These are phyloP conservation scores for Spinus olivaceus DNA, from an alignment of 2,797 vertebrate species.

Conservation along the genomic window DNA sequence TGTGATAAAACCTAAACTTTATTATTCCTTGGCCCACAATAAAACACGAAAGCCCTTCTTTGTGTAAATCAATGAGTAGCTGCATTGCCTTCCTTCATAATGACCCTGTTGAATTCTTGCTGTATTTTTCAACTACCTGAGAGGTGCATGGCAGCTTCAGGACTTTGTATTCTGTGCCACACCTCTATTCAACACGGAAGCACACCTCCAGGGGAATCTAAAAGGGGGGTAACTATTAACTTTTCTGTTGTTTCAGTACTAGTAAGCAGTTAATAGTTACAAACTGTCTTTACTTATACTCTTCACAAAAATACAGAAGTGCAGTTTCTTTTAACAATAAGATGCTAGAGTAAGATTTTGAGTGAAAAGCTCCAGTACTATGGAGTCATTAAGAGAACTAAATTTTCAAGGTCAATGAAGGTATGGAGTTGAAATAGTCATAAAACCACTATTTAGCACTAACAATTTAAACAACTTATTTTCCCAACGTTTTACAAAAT, in stretches of 20 bases:
- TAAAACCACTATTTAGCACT: background rate
- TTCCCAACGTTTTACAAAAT: background rate
- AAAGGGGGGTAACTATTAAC: background rate
- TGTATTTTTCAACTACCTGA: background rate
- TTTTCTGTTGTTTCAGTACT: background rate
- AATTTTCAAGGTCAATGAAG: background rate
- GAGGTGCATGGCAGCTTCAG: background rate
- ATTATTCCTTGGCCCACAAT: background rate
- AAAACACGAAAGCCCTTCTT: background rate
- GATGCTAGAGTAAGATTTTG: background rate
- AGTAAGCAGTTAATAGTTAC: background rate
- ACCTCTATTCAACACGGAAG: background rate
- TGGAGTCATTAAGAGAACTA: background rate
- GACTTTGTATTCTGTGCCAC: background rate
- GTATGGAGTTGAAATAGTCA: background rate
- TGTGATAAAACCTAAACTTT: background rate
- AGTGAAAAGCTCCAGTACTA: background rate
- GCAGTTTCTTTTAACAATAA: background rate
- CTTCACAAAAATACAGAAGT: background rate
- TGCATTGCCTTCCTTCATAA: background rate
- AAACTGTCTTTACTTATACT: background rate
- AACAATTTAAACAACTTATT: background rate
- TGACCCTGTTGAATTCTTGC: background rate
- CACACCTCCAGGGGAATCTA: background rate
- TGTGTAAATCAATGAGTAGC: background rate